These are phyloP conservation scores for Mesocentrotus franciscanus DNA, from an alignment of 53 echinoderm and acorn worm genomes.

Conservation along the genomic window DNA sequence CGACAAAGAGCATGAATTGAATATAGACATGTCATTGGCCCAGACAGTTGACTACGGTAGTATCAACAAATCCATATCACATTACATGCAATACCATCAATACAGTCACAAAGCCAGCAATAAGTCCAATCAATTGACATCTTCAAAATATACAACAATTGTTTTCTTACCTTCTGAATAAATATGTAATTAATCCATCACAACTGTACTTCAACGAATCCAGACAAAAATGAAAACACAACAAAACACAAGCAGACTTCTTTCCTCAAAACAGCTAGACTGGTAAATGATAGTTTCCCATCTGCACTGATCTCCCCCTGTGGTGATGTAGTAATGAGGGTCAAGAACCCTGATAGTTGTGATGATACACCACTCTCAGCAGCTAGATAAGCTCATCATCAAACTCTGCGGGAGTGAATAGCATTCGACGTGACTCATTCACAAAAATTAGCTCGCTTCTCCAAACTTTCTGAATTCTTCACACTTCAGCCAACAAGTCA, in stretches of 20 bases:
- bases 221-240: slow-evolving; percentile 4
- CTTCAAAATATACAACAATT: background rate
- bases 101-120: background rate
- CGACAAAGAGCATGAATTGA: background rate
- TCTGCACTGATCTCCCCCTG: slow-evolving; percentile 28
- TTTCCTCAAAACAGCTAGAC: background rate
- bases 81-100: background rate
- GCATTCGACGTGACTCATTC: slow-evolving; percentile 22
- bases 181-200: slow-evolving; percentile 24
- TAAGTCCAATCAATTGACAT: background rate
- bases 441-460: slow-evolving; percentile 9
- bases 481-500: background rate
- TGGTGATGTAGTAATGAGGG: slow-evolving; percentile 38
- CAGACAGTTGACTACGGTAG: background rate
- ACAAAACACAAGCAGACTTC: slow-evolving; percentile 6
- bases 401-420: slow-evolving; percentile 33
- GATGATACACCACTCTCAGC: slow-evolving; percentile 45
- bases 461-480: slow-evolving; percentile 4
- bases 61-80: background rate
- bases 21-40: background rate
- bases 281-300: slow-evolving; percentile 49
- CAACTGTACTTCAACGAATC: background rate
- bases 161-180: background rate
- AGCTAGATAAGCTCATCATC: slow-evolving; percentile 49
- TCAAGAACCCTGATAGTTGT: slow-evolving; percentile 19